Conservation (phyloP, 2,888 invertebrate genomes). For the Barypeithes pellucidus region DNA sequence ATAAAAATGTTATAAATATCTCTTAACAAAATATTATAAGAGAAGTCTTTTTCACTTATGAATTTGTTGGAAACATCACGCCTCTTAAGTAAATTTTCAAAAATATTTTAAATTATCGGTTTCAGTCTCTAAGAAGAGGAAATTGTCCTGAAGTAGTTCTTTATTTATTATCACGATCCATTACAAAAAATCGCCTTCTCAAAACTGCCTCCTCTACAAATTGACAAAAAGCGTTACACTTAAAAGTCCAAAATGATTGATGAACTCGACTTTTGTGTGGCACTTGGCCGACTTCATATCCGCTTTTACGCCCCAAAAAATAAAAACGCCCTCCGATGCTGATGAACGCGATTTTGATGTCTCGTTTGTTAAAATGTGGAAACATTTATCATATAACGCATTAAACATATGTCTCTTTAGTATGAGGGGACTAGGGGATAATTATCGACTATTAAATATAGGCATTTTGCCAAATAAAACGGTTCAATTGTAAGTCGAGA, state of each 20-base stretch:
- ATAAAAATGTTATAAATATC: too few species aligned
- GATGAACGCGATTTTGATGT: not conserved
- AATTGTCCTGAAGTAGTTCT: too few species aligned
- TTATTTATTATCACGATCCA: too few species aligned
- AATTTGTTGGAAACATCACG: too few species aligned
- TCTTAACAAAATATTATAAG: too few species aligned
- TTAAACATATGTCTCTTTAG: constrained; percentile 6
- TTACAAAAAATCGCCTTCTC: not conserved
- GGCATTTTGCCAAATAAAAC: not conserved
- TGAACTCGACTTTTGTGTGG: constrained; percentile 32
- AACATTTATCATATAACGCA: not conserved
- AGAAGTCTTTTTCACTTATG: too few species aligned
- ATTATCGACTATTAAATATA: not conserved
- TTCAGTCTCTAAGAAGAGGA: too few species aligned
- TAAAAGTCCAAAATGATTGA: constrained; percentile 44
- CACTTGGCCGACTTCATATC: constrained; percentile 53
- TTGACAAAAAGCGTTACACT: constrained; percentile 18
- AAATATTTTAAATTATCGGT: too few species aligned
- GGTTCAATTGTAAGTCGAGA: too few species aligned
- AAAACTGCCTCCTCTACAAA: not conserved
- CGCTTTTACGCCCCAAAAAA: constrained; percentile 50
- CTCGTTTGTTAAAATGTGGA: constrained; percentile 10
- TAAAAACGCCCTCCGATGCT: constrained; percentile 22
- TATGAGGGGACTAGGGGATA: not conserved
- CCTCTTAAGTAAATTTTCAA: too few species aligned